Evolutionary conservation across 2,888 invertebrate genomes (phyloP).

Genomic region (Trichogramma evanescens): DNA sequence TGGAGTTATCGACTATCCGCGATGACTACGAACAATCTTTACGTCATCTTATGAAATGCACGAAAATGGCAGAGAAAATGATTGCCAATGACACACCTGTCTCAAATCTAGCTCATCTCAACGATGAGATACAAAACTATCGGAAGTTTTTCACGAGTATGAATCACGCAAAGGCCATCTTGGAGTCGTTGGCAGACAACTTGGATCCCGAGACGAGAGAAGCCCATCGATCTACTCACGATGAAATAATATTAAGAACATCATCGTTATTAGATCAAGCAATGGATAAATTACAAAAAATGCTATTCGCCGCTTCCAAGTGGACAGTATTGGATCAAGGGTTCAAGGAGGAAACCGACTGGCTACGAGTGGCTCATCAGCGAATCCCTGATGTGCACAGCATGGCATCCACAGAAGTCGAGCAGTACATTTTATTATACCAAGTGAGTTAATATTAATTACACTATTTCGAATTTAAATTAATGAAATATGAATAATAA

Average conservation of each 20-base stretch:
- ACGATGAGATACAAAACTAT: conserved; percentile 83
- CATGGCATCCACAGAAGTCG: conserved; percentile 76
- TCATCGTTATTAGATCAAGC: conserved; percentile 73
- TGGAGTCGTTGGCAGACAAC: conserved; percentile 79
- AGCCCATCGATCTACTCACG: conserved; percentile 66
- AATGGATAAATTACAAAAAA: conserved; percentile 71
- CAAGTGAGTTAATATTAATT: conserved; percentile 44
- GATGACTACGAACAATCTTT: conserved; percentile 85
- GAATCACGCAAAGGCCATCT: conserved; percentile 77
- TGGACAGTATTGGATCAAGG: conserved; percentile 77
- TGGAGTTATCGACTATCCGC: conserved; percentile 68
- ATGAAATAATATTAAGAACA: conserved; percentile 69
- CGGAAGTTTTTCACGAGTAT: conserved; percentile 82
- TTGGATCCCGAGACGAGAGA: conserved; percentile 72
- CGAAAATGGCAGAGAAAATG: conserved; percentile 74
- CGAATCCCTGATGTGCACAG: conserved; percentile 73
- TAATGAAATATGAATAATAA: neutral
- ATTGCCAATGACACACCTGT: conserved; percentile 72
- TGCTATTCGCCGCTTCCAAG: conserved; percentile 76
- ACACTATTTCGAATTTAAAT: neutral
- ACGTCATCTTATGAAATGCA: conserved; percentile 79
- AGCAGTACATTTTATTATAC: conserved; percentile 76
- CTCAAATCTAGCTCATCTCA: conserved; percentile 69
- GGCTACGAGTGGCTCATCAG: conserved; percentile 78
- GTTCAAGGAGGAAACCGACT: conserved; percentile 74